Percentiles rank a stretch among this genome's conserved stretches.
These are phyloP conservation scores for Rotaria magnacalcarata DNA, from an alignment of 2,888 invertebrate species.

Conservation along the genomic window DNA sequence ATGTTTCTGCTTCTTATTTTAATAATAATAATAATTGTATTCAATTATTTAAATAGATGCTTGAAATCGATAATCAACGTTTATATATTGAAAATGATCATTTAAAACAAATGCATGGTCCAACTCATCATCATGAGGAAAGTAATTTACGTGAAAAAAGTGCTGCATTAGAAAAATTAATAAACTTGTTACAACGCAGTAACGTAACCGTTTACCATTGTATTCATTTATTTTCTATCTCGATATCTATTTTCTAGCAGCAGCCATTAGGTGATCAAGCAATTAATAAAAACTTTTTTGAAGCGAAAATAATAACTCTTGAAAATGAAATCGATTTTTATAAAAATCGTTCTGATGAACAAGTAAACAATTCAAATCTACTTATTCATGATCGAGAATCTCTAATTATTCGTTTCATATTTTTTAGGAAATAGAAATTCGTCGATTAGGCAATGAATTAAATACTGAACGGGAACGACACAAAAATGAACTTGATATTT, in stretches of 20 bases:
- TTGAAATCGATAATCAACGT: constrained; percentile 19
- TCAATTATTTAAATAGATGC: not conserved
- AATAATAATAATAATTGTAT: not conserved
- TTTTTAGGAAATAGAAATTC: too few relatives aligned
- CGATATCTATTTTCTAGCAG: not conserved
- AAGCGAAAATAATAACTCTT: constrained; percentile 34
- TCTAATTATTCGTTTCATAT: not conserved
- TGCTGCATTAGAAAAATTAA: not conserved
- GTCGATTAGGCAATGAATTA: too few relatives aligned
- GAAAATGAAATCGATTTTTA: constrained; percentile 39
- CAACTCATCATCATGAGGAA: not conserved
- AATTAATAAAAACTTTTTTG: not conserved
- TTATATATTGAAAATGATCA: not conserved
- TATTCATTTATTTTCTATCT: not conserved
- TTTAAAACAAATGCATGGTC: not conserved
- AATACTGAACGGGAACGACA: too few relatives aligned
- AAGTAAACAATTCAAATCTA: not conserved
- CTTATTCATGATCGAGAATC: not conserved
- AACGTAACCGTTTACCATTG: not conserved
- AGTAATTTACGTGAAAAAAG: not conserved
- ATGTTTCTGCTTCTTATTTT: too few relatives aligned
- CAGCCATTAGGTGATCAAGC: not conserved
- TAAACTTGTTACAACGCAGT: constrained; percentile 19
- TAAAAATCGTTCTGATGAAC: constrained; percentile 36
- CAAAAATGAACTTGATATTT: too few relatives aligned